Percentiles rank a stretch among this genome's conserved stretches.
These are phyloP conservation scores for Tadarida brasiliensis DNA, from an alignment of 2,797 vertebrate species.

Conservation along the genomic window DNA sequence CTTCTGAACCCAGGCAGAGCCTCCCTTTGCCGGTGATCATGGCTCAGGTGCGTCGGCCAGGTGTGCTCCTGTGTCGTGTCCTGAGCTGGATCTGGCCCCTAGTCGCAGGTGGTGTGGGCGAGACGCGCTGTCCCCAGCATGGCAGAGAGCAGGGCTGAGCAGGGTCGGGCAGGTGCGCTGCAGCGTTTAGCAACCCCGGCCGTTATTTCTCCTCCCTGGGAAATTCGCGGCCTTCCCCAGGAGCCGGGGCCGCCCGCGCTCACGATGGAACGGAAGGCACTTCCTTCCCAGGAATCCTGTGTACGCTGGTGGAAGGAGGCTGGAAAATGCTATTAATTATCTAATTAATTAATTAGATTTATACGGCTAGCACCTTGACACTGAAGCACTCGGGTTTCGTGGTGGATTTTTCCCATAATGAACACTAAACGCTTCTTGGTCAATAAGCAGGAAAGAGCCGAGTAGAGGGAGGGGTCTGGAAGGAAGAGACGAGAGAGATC, in stretches of 20 bases:
- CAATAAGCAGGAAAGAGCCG: slow-evolving; percentile 33
- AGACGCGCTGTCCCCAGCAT: no score
- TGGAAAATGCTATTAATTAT: slow-evolving; percentile 52
- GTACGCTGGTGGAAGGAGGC: not conserved
- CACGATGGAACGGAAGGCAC: not conserved
- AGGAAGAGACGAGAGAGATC: not conserved
- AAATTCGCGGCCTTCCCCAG: not conserved
- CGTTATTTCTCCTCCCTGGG: not conserved
- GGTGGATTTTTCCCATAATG: slow-evolving; percentile 60
- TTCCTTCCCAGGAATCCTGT: slow-evolving; percentile 15
- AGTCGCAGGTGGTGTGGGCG: no score
- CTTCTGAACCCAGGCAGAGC: not conserved
- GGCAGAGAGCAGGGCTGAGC: not conserved
- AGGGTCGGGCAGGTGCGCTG: not conserved
- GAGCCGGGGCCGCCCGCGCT: not conserved
- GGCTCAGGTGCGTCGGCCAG: not conserved
- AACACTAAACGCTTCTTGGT: slow-evolving; percentile 42
- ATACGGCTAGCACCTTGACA: slow-evolving; percentile 54
- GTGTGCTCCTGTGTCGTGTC: not conserved
- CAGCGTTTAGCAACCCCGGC: not conserved
- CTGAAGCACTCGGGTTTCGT: not conserved
- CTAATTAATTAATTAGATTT: slow-evolving; percentile 73
- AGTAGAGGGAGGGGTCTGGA: not conserved
- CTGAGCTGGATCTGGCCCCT: not conserved
- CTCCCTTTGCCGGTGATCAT: accelerated